These are phyloP conservation scores for Cyanoliseus patagonus DNA, from an alignment of 2,113 vertebrate genomes.

Conservation along the genomic window DNA sequence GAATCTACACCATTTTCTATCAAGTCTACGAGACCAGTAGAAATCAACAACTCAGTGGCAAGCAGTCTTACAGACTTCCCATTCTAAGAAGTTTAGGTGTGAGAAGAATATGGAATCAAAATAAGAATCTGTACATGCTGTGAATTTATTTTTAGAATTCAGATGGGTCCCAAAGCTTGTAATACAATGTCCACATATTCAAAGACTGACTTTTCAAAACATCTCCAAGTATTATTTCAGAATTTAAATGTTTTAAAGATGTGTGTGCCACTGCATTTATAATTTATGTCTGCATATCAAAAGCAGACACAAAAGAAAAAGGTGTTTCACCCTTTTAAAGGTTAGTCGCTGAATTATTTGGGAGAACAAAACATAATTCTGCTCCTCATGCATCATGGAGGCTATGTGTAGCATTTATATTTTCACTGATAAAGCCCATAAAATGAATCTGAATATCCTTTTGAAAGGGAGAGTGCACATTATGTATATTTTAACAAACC, in stretches of 20 bases:
- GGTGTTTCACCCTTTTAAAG: not conserved
- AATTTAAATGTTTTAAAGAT: not conserved
- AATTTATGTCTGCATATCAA: not conserved
- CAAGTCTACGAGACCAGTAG: not conserved
- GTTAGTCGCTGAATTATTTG: not conserved
- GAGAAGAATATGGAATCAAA: not conserved
- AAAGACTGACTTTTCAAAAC: not conserved
- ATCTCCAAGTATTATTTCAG: not conserved
- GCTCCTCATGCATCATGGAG: not conserved
- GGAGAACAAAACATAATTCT: not conserved
- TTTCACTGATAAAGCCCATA: not conserved
- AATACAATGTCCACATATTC: not conserved
- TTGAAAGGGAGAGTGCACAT: not conserved
- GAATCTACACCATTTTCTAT: not conserved
- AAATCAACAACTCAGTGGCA: not conserved
- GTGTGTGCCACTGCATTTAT: not conserved
- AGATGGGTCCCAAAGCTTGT: not conserved
- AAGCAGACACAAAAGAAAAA: not conserved
- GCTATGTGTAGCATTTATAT: not conserved
- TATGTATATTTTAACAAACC: not conserved
- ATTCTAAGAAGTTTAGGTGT: not conserved
- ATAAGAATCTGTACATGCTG: not conserved
- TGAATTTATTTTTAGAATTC: not conserved
- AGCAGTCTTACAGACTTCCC: not conserved
- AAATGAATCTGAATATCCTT: not conserved